Percentiles rank a stretch among this genome's conserved stretches.
Evolutionary conservation across 2,888 invertebrate genomes (phyloP).

Genomic region (Idaea biselata): DNA sequence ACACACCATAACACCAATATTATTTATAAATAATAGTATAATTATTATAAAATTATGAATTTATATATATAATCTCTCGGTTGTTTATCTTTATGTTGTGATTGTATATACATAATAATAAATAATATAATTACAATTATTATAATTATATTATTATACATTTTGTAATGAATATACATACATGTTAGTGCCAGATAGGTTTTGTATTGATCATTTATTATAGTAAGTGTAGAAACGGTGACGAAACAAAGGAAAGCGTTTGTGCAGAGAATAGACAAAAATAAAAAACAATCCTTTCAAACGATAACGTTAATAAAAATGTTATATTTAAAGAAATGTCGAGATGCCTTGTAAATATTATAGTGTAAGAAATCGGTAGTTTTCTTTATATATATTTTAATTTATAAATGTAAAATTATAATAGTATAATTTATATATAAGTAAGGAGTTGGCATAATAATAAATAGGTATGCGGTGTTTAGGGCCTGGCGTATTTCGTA

Average conservation of each 20-base stretch:
- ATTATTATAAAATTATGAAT: conserved; percentile 18
- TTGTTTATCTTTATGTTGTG: conserved; percentile 79
- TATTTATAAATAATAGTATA: background rate
- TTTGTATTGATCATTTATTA: conserved; percentile 75
- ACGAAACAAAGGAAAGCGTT: background rate
- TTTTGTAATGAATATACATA: conserved; percentile 79
- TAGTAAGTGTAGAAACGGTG: conserved; percentile 34
- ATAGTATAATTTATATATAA: conserved; percentile 62
- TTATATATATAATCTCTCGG: conserved; percentile 60
- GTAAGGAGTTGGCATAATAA: conserved; percentile 67
- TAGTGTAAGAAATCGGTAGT: conserved; percentile 74
- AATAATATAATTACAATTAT: conserved; percentile 55
- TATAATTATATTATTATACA: conserved; percentile 54
- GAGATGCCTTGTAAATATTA: conserved; percentile 77
- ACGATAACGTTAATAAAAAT: conserved; percentile 9
- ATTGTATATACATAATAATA: conserved; percentile 75
- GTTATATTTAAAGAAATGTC: conserved; percentile 24
- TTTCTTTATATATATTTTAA: conserved; percentile 77
- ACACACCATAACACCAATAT: conserved; percentile 61
- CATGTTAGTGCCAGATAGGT: conserved; percentile 79
- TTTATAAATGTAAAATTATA: conserved; percentile 72
- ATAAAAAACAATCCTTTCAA: conserved; percentile 1
- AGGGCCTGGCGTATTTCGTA: conserved; percentile 49
- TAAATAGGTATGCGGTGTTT: conserved; percentile 42
- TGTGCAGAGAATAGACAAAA: conserved; percentile 6